A percentile compares a stretch with the other conserved stretches of the same genome.
Conservation (phyloP, 2,888 invertebrate genomes). For the Polia nebulosa region DNA sequence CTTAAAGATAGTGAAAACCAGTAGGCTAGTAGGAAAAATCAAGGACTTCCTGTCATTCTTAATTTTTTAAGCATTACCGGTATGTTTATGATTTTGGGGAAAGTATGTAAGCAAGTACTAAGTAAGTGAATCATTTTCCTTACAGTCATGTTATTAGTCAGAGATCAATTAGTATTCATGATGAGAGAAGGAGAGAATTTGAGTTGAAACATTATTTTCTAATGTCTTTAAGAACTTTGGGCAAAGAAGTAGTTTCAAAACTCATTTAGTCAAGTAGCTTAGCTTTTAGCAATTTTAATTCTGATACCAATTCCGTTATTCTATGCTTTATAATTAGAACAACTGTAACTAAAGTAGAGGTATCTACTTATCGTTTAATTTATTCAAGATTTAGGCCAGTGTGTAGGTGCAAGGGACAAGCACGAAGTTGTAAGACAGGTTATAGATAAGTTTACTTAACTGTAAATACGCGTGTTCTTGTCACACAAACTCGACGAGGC, state of each 20-base stretch:
- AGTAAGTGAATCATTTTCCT: slow-evolving; percentile 22
- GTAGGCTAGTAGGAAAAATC: too few relatives aligned
- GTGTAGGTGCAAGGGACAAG: slow-evolving; percentile 45
- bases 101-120: neutral
- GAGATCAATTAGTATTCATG: neutral
- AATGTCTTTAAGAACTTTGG: neutral
- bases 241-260: slow-evolving; percentile 10
- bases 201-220: neutral
- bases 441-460: slow-evolving; percentile 64
- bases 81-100: neutral
- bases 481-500: slow-evolving; percentile 23
- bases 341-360: slow-evolving; percentile 1
- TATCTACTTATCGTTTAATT: slow-evolving; percentile 7
- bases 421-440: slow-evolving; percentile 60
- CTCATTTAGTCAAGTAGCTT: neutral
- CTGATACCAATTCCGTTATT: neutral
- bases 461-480: slow-evolving; percentile 49
- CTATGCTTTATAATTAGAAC: slow-evolving; percentile 1
- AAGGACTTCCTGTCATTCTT: too few relatives aligned
- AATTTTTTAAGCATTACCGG: neutral
- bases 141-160: slow-evolving; percentile 5
- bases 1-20: too few relatives aligned
- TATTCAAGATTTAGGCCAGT: slow-evolving; percentile 43
- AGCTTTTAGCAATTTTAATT: neutral
- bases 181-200: neutral